These are phyloP conservation scores for Octodon degus DNA, from an alignment of 2,113 vertebrate species.

Conservation along the genomic window DNA sequence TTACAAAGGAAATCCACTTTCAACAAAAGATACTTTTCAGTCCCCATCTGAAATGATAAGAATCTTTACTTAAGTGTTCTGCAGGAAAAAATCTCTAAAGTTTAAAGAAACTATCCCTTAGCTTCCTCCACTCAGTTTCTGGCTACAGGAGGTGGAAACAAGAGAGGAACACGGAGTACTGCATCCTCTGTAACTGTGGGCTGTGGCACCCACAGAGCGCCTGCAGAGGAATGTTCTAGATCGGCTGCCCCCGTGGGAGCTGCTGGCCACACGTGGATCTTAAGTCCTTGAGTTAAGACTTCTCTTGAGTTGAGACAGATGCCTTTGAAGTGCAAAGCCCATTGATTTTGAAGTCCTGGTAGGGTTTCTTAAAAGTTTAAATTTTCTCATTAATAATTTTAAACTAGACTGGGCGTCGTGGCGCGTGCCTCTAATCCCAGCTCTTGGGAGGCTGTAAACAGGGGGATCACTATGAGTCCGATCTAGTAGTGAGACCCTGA, in stretches of 20 bases:
- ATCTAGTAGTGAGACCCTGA: too few relatives aligned
- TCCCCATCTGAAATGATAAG: background rate
- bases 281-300: background rate
- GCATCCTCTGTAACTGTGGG: background rate
- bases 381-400: constrained; percentile 18
- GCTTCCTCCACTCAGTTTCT: constrained; percentile 24
- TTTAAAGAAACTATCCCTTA: background rate
- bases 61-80: background rate
- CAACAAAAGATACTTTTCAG: background rate
- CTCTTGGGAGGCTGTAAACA: too few relatives aligned
- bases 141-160: background rate
- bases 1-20: constrained; percentile 26
- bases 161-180: background rate
- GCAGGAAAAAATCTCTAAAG: background rate
- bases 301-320: background rate
- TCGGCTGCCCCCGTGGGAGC: too few relatives aligned
- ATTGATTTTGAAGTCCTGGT: constrained; percentile 5
- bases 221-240: background rate
- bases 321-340: background rate
- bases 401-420: background rate
- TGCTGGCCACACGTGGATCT: background rate
- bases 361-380: background rate
- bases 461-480: too few relatives aligned
- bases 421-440: too few relatives aligned
- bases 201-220: background rate